phyloP scores from a whole-genome alignment of 2,888 invertebrate genomes.

The Aethes cnicana region DNA sequence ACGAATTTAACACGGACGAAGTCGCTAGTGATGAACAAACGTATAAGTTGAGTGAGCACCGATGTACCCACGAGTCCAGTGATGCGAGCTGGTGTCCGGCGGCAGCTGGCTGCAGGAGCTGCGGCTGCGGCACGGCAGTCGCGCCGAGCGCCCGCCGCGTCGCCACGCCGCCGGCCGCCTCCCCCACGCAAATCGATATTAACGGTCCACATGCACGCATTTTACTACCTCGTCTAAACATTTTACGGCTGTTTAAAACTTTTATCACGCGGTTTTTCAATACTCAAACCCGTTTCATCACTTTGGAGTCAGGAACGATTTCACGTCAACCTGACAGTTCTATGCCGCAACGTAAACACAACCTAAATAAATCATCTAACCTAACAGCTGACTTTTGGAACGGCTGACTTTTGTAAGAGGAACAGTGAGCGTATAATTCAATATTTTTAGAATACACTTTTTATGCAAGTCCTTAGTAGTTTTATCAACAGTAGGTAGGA shows the following conservation, averaged over 20 bases:
- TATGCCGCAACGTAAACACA: slow-evolving; percentile 49
- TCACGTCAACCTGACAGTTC: slow-evolving; percentile 38
- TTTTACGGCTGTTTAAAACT: slow-evolving; percentile 50
- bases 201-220: slow-evolving; percentile 48
- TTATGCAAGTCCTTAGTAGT: neutral
- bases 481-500: too few species aligned
- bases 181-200: slow-evolving; percentile 62
- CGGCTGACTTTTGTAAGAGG: slow-evolving; percentile 48
- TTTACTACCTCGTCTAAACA: slow-evolving; percentile 51
- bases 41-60: too few species aligned
- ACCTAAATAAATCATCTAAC: slow-evolving; percentile 27
- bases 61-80: too few species aligned
- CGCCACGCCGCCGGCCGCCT: slow-evolving; percentile 55
- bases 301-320: slow-evolving; percentile 29
- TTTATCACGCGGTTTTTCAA: slow-evolving; percentile 42
- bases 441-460: neutral
- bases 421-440: slow-evolving; percentile 10
- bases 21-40: too few species aligned
- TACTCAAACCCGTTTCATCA: slow-evolving; percentile 37
- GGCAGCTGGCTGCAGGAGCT: slow-evolving; percentile 2
- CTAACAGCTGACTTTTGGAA: slow-evolving; percentile 34
- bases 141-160: slow-evolving; percentile 63
- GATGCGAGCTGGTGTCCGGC: slow-evolving; percentile 3
- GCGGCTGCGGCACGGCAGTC: slow-evolving; percentile 60
- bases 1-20: too few species aligned